Conservation (phyloP, 2,888 invertebrate species). For the Antheraea assamensis region DNA sequence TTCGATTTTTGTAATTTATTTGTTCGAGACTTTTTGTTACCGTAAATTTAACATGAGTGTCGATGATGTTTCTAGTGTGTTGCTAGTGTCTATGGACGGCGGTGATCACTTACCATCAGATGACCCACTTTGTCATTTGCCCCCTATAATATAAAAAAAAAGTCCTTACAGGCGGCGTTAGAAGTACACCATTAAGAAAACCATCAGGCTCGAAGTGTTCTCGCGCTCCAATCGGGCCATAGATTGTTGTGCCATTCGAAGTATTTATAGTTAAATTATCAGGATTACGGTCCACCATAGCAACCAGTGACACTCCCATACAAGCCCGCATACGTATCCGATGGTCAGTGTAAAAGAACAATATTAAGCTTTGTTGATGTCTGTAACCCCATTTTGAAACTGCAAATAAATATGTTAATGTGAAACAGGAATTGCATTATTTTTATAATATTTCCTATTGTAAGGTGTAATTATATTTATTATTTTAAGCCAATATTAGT, state of each 20-base stretch:
- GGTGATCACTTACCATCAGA: too few relatives aligned
- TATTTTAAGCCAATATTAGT: too few relatives aligned
- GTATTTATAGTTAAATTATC: neutral
- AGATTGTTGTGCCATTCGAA: neutral
- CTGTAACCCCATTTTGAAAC: constrained; percentile 67
- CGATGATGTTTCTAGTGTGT: constrained; percentile 64
- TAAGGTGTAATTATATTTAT: too few relatives aligned
- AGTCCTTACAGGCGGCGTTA: constrained; percentile 49
- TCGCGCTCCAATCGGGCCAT: constrained; percentile 7
- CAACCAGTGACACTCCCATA: constrained; percentile 85
- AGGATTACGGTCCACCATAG: constrained; percentile 71
- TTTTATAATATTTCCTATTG: too few relatives aligned
- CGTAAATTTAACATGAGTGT: constrained; percentile 62
- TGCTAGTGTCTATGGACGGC: too few relatives aligned
- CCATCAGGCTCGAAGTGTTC: constrained; percentile 37
- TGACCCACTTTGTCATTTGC: too few relatives aligned
- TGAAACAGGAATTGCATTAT: too few relatives aligned
- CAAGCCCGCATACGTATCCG: constrained; percentile 84
- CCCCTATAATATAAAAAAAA: too few relatives aligned
- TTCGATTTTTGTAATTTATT: constrained; percentile 66
- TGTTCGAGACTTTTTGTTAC: constrained; percentile 71
- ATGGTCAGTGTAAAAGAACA: constrained; percentile 82
- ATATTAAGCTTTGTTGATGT: constrained; percentile 82
- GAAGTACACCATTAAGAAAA: constrained; percentile 46
- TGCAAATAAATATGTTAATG: constrained; percentile 24